Conservation (phyloP, 2,888 invertebrate species). For the Macrosiphum euphorbiae region DNA sequence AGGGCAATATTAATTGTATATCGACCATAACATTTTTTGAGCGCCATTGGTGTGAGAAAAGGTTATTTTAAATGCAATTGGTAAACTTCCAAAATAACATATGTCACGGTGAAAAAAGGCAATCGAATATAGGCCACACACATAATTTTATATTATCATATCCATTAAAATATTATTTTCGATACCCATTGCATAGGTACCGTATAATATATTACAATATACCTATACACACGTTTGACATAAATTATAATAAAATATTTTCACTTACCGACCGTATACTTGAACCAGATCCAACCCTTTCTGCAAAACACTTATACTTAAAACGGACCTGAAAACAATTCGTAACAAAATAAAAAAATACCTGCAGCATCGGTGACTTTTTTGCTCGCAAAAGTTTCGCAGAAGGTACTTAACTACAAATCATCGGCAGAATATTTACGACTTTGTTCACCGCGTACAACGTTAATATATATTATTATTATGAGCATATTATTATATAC, state of each 20-base stretch:
- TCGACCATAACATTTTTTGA: too few species aligned
- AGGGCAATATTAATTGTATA: too few species aligned
- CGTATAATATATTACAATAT: too few species aligned
- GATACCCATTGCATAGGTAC: neutral
- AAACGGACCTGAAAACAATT: neutral
- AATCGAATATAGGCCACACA: too few species aligned
- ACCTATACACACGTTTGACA: neutral
- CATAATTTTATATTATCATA: neutral
- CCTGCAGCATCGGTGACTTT: neutral
- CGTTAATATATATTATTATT: neutral
- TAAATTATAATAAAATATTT: neutral
- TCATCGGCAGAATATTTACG: constrained; percentile 9
- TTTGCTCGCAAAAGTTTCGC: neutral
- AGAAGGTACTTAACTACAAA: neutral
- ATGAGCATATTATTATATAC: neutral
- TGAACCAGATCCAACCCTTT: neutral
- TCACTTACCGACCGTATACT: neutral
- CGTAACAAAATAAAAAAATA: neutral
- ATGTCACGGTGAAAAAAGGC: too few species aligned
- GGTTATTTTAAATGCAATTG: too few species aligned
- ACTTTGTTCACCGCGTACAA: neutral
- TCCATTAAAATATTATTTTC: neutral
- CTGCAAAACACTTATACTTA: neutral
- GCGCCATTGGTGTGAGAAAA: too few species aligned
- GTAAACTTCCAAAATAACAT: too few species aligned